Evolutionary conservation across 2,113 vertebrate species (phyloP), one percentile per base, ranked within the genome.

Genomic region (Fulmarus glacialis): DNA sequence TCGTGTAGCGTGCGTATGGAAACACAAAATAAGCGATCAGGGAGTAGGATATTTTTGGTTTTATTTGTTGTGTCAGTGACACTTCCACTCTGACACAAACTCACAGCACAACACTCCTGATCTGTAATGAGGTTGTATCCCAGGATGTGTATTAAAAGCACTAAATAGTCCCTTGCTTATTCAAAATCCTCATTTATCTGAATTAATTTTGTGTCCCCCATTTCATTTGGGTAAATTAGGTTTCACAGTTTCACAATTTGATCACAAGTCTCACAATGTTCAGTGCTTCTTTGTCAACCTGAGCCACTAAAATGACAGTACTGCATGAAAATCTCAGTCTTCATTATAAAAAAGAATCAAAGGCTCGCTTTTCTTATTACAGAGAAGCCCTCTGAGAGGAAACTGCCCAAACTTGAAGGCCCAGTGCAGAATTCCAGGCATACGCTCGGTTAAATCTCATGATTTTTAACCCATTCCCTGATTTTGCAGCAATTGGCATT

Each of bases 61-160:
- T 91, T 94, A 81, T 94, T 97, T 88, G 87, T 96, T 96, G 93
- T 96, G 95, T 92, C 94, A 96, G 91, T 97, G 89, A 94, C 96
- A 93, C 94, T 97, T 96, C 94, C 95, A 96, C 96, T 95, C 93
- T 96, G 97, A 96, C 96, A 97, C 94, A 95, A 91, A 88, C 92
- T 66, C 89, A 83, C 85, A 66, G 88, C 85, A 71, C 77, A 97
- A 93, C 78, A 82, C 62, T 96, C 90, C 93, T 84, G 88, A 95
- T 93, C 97, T 91, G 97, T 97, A 97, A 96, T 97, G 95, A 97
- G 95, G 95, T 94, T 95, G 93, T 91, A 91, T 96, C 93, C 95
- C 96, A 94, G 75, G 90, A 93, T 85, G 87, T 96, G 68, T 95
- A 89, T 97, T 97, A 94, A 97, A 95, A 90, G 89, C 83, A 95